Conservation (phyloP, 1,140 invertebrate species). For the Zaprionus ghesquierei region DNA sequence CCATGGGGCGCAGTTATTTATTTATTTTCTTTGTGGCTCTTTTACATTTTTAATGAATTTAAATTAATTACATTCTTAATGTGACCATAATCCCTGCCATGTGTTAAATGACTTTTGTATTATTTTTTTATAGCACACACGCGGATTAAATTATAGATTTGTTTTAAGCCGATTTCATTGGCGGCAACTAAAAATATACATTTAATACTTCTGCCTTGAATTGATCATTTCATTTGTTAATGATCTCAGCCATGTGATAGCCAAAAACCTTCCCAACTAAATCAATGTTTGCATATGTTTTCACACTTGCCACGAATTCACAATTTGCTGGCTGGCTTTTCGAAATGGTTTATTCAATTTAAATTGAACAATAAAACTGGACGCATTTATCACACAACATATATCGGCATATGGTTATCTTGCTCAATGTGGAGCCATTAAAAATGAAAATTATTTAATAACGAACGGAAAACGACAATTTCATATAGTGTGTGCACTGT, state of each 20-base stretch:
- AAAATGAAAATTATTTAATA: slow-evolving; percentile 64
- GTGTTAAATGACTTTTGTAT: slow-evolving; percentile 59
- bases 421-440: slow-evolving; percentile 49
- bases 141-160: slow-evolving; percentile 40
- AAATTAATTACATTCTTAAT: slow-evolving; percentile 78
- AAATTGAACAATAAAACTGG: slow-evolving; percentile 30
- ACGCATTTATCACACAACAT: slow-evolving; percentile 22
- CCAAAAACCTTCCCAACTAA: not conserved
- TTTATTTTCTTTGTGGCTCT: slow-evolving; percentile 51
- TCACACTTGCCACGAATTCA: not conserved
- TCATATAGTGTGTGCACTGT: slow-evolving; percentile 40
- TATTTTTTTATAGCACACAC: slow-evolving; percentile 6
- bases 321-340: too few relatives aligned
- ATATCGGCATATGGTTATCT: not conserved
- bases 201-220: slow-evolving; percentile 9
- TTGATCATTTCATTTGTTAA: not conserved
- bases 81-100: slow-evolving; percentile 52
- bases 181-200: slow-evolving; percentile 6
- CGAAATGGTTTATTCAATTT: slow-evolving; percentile 10
- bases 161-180: slow-evolving; percentile 19
- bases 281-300: not conserved
- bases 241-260: not conserved
- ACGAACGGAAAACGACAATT: slow-evolving; percentile 68
- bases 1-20: slow-evolving; percentile 13
- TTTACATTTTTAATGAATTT: slow-evolving; percentile 56